Evolutionary conservation across 64 coral and sea anemone species (phyloP).

Genomic region (Dendrophyllia cribrosa): DNA sequence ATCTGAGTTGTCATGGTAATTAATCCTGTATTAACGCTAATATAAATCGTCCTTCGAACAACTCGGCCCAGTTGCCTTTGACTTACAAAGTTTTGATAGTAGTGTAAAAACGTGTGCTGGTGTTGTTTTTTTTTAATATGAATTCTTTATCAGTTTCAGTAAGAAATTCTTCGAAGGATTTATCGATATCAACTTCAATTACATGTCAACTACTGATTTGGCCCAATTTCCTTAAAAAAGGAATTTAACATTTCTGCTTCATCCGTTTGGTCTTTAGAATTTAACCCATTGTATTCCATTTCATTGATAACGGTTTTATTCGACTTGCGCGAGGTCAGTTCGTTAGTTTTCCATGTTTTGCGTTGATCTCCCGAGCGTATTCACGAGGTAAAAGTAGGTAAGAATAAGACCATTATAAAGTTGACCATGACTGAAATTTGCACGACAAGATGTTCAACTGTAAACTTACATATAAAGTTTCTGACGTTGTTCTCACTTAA

Average conservation of each 20-base stretch:
- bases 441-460: too few species aligned
- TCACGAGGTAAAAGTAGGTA: too few species aligned
- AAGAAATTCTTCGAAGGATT: conserved; percentile 17
- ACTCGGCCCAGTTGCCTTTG: background rate
- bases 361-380: background rate
- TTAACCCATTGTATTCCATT: conserved; percentile 5
- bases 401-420: too few species aligned
- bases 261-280: background rate
- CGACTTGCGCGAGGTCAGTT: conserved; percentile 2
- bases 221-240: conserved; percentile 4
- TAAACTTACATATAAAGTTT: too few species aligned
- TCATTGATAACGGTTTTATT: conserved; percentile 9
- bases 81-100: conserved; percentile 16
- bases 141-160: conserved; percentile 12
- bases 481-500: too few species aligned
- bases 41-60: too few species aligned
- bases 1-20: too few species aligned
- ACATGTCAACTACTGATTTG: background rate
- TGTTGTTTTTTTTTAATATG: background rate
- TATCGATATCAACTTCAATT: conserved; percentile 19
- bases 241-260: conserved; percentile 5
- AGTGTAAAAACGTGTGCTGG: background rate
- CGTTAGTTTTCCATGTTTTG: conserved; percentile 12
- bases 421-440: too few species aligned
- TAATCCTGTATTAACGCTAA: too few species aligned